Percentiles rank a stretch among this genome's conserved stretches.
Evolutionary conservation across 2,113 vertebrate species (phyloP).

Genomic region (Lepus americanus): DNA sequence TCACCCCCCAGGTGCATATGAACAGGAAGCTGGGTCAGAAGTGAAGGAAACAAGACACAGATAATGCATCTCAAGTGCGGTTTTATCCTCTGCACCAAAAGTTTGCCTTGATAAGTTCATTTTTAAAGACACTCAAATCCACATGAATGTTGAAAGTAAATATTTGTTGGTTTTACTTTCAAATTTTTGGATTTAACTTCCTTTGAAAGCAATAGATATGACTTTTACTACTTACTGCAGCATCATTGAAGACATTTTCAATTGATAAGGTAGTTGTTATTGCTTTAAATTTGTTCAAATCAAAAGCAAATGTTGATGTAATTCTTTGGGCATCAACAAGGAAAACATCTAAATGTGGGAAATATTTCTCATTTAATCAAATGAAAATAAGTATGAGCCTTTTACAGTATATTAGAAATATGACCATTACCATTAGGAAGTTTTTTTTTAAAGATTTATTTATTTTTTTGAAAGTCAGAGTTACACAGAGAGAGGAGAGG

Average conservation of each 20-base stretch:
- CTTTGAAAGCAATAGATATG: neutral
- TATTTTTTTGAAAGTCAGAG: too few species aligned
- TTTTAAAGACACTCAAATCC: neutral
- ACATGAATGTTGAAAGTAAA: neutral
- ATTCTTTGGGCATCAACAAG: neutral
- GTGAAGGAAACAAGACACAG: too few species aligned
- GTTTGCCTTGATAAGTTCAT: too few species aligned
- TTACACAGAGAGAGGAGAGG: too few species aligned
- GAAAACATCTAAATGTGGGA: neutral
- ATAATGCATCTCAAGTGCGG: too few species aligned
- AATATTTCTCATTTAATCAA: neutral
- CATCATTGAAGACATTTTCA: neutral
- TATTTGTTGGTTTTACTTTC: neutral
- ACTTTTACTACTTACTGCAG: neutral
- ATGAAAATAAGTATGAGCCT: neutral
- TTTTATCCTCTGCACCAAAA: too few species aligned
- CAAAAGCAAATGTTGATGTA: conserved; percentile 15
- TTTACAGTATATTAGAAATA: neutral
- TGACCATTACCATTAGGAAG: neutral
- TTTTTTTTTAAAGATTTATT: neutral
- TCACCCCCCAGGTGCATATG: too few species aligned
- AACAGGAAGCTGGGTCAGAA: too few species aligned
- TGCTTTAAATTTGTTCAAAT: neutral
- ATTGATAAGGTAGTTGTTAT: neutral
- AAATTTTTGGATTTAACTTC: neutral